phyloP scores from a whole-genome alignment of 2,888 invertebrate genomes.

The Leptothorax acervorum region DNA sequence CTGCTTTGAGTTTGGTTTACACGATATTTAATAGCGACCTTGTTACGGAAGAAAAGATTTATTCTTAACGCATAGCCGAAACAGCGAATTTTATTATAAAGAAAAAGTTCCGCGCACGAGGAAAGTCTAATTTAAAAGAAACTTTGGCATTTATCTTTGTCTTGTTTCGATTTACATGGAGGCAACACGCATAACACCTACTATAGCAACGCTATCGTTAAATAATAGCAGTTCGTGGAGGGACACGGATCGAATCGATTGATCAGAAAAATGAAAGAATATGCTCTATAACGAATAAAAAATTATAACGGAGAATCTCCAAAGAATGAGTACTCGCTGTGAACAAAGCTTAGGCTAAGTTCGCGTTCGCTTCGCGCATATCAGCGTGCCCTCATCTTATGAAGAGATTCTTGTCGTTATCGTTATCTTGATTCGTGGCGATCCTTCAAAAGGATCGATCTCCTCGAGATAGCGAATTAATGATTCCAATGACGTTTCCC shows the following conservation, averaged over 20 bases:
- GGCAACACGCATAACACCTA: background rate
- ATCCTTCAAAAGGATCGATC: background rate
- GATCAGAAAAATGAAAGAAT: background rate
- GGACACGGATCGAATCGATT: constrained; percentile 38
- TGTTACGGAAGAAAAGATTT: background rate
- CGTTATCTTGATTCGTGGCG: background rate
- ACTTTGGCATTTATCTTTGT: background rate
- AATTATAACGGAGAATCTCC: constrained; percentile 71
- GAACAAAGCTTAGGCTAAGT: constrained; percentile 84
- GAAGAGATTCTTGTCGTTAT: constrained; percentile 15
- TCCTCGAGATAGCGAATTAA: constrained; percentile 5
- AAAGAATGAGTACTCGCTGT: constrained; percentile 82
- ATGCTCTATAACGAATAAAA: background rate
- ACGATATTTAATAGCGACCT: background rate
- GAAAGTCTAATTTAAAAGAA: constrained; percentile 28
- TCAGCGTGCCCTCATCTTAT: constrained; percentile 61
- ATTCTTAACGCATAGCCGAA: background rate
- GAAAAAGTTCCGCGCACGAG: background rate
- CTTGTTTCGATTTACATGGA: background rate
- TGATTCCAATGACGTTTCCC: background rate
- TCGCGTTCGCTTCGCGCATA: constrained; percentile 83
- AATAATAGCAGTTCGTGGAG: background rate
- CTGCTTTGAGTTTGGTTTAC: background rate
- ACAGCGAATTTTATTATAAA: background rate
- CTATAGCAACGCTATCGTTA: background rate